Conservation (phyloP, 2,888 invertebrate species). For the Colostygia pectinataria region DNA sequence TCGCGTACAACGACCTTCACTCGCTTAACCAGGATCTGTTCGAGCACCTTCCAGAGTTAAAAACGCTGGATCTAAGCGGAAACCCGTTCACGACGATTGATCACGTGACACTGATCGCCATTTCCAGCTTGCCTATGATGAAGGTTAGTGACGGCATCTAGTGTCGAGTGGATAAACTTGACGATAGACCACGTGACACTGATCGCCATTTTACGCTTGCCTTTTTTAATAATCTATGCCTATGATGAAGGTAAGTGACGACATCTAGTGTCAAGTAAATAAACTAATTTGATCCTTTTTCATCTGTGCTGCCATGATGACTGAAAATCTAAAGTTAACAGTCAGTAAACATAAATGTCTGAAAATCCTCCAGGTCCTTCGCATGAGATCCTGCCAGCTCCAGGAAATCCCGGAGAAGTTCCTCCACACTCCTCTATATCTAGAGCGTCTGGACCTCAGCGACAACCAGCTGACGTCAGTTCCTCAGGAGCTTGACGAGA, state of each 20-base stretch:
- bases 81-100: conserved; percentile 89
- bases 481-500: conserved; percentile 84
- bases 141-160: conserved; percentile 77
- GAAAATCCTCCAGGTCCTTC: conserved; percentile 79
- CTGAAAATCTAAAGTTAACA: no score
- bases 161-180: conserved; percentile 8
- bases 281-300: no score
- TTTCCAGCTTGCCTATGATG: conserved; percentile 84
- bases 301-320: no score
- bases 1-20: conserved; percentile 88
- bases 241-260: conserved; percentile 83
- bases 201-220: no score
- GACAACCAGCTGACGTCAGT: conserved; percentile 84
- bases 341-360: no score
- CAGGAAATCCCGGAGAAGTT: conserved; percentile 84
- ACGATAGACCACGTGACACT: no score
- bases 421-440: conserved; percentile 85
- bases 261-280: conserved; percentile 25
- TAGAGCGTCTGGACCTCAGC: conserved; percentile 86
- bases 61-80: conserved; percentile 86
- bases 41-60: conserved; percentile 87
- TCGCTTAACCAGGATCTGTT: conserved; percentile 88
- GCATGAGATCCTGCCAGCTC: conserved; percentile 87
- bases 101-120: conserved; percentile 84
- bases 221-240: no score